Percentiles rank a stretch among this genome's conserved stretches.
Evolutionary conservation across 2,797 vertebrate species (phyloP).

Genomic region (Sphenodon punctatus): DNA sequence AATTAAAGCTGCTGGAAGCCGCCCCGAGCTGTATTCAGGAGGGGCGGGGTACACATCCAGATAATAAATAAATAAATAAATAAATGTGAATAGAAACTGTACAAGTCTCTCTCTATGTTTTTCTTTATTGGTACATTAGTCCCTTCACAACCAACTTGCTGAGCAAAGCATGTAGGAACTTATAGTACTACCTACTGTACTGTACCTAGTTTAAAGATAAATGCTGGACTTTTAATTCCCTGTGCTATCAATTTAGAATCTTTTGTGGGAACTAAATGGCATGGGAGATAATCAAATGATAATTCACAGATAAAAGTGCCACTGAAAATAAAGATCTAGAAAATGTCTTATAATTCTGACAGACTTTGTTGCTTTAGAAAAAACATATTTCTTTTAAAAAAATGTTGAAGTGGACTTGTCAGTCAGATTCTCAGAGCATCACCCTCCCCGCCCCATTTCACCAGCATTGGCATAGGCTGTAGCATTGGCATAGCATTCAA

Average conservation of each 20-base stretch:
- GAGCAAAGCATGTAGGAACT: background rate
- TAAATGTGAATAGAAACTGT: no score
- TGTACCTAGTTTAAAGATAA: background rate
- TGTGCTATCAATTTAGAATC: background rate
- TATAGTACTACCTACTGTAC: background rate
- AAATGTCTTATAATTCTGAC: slow-evolving; percentile 3
- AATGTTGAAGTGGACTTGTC: background rate
- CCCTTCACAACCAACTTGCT: background rate
- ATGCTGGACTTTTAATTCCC: background rate
- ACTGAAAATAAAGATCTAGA: slow-evolving; percentile 28
- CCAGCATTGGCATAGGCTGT: accelerated
- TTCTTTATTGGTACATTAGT: background rate
- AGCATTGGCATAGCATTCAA: no score
- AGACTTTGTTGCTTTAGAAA: background rate
- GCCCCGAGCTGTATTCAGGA: no score
- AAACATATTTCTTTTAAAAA: background rate
- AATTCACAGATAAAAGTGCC: background rate
- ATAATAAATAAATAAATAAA: no score
- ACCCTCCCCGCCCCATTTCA: background rate
- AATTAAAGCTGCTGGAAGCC: no score
- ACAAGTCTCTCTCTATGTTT: background rate
- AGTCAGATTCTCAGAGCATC: background rate
- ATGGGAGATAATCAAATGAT: slow-evolving; percentile 22
- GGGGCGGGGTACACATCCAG: no score
- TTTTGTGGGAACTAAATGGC: background rate